A percentile compares a stretch with the other conserved stretches of the same genome.
phyloP scores from a whole-genome alignment of 2,113 vertebrate species.

The Hipposideros armiger region DNA sequence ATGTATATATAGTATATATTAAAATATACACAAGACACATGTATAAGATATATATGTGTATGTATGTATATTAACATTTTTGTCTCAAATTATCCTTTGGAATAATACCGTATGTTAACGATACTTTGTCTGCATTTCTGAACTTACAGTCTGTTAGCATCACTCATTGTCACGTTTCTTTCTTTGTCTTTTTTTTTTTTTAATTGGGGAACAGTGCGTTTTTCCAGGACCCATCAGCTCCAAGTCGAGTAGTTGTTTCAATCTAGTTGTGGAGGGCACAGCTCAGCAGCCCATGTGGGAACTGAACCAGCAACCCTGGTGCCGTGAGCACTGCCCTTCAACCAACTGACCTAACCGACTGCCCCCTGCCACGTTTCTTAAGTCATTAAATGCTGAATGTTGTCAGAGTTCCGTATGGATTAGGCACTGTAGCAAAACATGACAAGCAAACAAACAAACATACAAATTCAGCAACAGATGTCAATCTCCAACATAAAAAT shows the following conservation, averaged over 20 bases:
- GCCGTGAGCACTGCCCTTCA: too few species aligned
- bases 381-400: neutral
- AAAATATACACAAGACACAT: neutral
- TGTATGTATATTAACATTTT: neutral
- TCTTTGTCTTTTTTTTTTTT: too few species aligned
- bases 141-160: neutral
- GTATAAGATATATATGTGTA: neutral
- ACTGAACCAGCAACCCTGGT: too few species aligned
- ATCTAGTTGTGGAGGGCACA: too few species aligned
- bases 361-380: too few species aligned
- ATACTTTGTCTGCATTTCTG: neutral
- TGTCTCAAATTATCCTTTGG: neutral
- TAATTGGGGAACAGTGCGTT: too few species aligned
- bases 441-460: neutral
- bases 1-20: neutral
- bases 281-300: too few species aligned
- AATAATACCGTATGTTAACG: neutral
- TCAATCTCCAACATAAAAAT: neutral
- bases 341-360: too few species aligned
- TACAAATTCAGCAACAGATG: neutral
- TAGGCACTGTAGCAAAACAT: neutral
- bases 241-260: too few species aligned
- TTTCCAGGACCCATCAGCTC: too few species aligned
- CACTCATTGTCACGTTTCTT: neutral
- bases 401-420: neutral